A percentile compares a stretch with the other conserved stretches of the same genome.
These are phyloP conservation scores for Diglossa cyanea DNA, from an alignment of 2,797 vertebrate species.

Conservation along the genomic window DNA sequence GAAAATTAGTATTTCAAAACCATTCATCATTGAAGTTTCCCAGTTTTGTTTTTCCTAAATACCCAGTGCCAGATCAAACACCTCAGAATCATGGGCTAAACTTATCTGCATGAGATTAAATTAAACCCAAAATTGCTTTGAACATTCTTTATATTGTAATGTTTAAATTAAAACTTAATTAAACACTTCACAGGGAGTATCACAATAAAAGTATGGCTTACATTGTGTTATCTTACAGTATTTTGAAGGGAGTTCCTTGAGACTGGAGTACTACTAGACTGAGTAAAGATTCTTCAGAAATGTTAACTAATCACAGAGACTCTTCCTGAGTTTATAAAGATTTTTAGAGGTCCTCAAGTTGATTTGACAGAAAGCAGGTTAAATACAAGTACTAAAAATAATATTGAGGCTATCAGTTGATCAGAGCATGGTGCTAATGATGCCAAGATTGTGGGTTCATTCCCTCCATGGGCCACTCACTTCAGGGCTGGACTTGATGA, in stretches of 20 bases:
- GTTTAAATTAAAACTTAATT: neutral
- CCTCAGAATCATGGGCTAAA: neutral
- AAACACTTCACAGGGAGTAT: neutral
- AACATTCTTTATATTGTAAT: conserved; percentile 6
- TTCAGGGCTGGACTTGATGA: neutral
- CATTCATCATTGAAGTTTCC: neutral
- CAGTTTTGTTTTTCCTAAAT: neutral
- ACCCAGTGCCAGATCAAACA: neutral
- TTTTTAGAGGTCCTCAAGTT: neutral
- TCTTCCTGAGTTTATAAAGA: neutral
- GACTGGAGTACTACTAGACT: neutral
- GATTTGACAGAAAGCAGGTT: neutral
- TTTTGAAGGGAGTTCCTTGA: neutral
- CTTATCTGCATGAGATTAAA: neutral
- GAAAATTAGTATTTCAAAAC: neutral
- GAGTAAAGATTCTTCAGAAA: neutral
- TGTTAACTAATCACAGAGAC: neutral
- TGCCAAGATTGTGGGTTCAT: neutral
- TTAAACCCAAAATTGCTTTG: neutral
- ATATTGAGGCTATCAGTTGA: neutral
- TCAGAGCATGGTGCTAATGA: neutral
- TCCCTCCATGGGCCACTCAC: neutral
- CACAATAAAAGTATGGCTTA: neutral
- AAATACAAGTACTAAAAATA: neutral
- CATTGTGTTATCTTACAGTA: neutral